Percentiles rank a stretch among this genome's conserved stretches.
Evolutionary conservation across 2,113 vertebrate genomes (phyloP).

Genomic region (Pachypanchax playfairii): DNA sequence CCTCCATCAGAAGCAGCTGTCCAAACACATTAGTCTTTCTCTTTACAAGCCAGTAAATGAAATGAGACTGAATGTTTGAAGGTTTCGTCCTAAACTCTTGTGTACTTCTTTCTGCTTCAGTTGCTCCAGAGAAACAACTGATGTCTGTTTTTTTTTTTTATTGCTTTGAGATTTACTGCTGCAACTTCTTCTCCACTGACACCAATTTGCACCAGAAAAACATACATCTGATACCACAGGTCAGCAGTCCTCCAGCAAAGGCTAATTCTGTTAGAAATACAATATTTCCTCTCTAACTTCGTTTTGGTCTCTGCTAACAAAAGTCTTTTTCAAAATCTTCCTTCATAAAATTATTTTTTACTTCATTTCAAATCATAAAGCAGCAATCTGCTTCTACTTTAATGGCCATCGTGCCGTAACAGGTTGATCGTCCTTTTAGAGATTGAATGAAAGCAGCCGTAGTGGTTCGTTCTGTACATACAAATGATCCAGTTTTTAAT

Average conservation of each 20-base stretch:
- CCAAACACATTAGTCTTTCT: constrained; percentile 44
- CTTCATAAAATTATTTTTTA: constrained; percentile 29
- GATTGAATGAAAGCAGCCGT: constrained; percentile 39
- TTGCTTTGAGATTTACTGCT: constrained; percentile 37
- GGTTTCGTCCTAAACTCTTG: constrained; percentile 54
- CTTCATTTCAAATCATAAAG: constrained; percentile 50
- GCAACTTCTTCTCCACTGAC: constrained; percentile 16
- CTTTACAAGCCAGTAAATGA: constrained; percentile 36
- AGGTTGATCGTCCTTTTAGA: constrained; percentile 49
- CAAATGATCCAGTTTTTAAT: constrained; percentile 63
- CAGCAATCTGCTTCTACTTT: constrained; percentile 40
- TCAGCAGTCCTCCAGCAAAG: constrained; percentile 22
- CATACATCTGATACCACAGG: constrained; percentile 35
- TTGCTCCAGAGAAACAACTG: constrained; percentile 40
- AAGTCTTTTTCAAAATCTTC: constrained; percentile 19
- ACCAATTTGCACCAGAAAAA: constrained; percentile 35
- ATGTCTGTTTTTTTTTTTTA: constrained; percentile 42
- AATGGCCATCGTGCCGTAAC: constrained; percentile 46
- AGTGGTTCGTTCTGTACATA: constrained; percentile 36
- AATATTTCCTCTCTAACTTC: neutral
- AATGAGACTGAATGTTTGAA: constrained; percentile 44
- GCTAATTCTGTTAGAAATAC: constrained; percentile 4
- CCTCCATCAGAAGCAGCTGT: constrained; percentile 47
- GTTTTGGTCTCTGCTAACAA: constrained; percentile 17
- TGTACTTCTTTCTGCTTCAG: constrained; percentile 38